Percentiles rank a stretch among this genome's conserved stretches.
Conservation (phyloP, 37 sponge, comb jelly and placozoan species). For the Beroe forskalii region DNA sequence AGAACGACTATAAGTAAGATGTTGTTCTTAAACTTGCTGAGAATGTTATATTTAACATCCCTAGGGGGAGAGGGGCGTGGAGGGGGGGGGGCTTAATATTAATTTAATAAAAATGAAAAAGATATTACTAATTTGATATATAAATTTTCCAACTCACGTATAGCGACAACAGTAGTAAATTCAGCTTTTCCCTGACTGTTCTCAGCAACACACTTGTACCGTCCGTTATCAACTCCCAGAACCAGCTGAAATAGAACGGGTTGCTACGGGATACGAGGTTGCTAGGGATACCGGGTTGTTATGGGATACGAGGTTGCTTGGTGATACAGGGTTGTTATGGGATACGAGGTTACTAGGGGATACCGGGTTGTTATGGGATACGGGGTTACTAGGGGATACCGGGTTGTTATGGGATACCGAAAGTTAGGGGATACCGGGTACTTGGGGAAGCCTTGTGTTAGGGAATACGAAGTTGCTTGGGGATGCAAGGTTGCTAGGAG, state of each 20-base stretch:
- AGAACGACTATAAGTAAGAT: too few relatives aligned
- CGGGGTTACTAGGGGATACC: not conserved
- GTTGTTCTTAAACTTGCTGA: too few relatives aligned
- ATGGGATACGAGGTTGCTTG: not conserved
- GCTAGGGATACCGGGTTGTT: not conserved
- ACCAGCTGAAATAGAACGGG: conserved; percentile 48
- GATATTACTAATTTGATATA: too few relatives aligned
- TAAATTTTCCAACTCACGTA: too few relatives aligned
- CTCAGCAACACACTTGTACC: conserved; percentile 33
- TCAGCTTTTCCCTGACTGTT: not conserved
- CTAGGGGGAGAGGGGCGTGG: too few relatives aligned
- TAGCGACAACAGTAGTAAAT: conserved; percentile 2
- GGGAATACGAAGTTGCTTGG: not conserved
- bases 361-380: not conserved
- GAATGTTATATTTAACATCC: too few relatives aligned
- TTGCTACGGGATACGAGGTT: too few relatives aligned
- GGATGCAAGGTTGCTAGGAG: not conserved
- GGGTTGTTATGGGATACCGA: not conserved
- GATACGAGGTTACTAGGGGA: not conserved
- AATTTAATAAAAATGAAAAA: too few relatives aligned
- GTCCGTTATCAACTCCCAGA: conserved; percentile 35
- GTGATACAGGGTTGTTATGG: not conserved
- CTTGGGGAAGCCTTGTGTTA: not conserved
- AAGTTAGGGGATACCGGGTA: not conserved
- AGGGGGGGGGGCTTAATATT: too few relatives aligned